phyloP scores from a whole-genome alignment of 64 coral and sea anemone species.

The Actinia equina region DNA sequence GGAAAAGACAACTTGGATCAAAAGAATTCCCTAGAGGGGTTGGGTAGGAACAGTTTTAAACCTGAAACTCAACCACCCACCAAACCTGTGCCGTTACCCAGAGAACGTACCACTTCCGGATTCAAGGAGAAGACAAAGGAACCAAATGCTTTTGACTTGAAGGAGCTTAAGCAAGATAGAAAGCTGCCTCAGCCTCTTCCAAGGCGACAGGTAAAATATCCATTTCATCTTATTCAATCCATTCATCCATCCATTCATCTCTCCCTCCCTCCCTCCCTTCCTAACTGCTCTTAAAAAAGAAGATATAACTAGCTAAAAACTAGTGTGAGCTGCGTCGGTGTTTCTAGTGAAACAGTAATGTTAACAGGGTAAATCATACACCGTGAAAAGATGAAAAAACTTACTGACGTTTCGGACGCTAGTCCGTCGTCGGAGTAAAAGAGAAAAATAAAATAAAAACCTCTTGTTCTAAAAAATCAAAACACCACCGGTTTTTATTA shows the following conservation, averaged over 20 bases:
- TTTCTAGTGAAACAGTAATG: too few relatives aligned
- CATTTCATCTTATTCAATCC: not conserved
- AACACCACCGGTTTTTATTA: not conserved
- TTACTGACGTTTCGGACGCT: too few relatives aligned
- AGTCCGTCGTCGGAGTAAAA: too few relatives aligned
- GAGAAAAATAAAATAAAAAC: too few relatives aligned
- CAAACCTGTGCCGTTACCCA: not conserved
- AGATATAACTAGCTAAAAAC: too few relatives aligned
- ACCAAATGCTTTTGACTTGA: not conserved
- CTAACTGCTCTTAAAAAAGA: too few relatives aligned
- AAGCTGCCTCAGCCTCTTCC: conserved; percentile 15
- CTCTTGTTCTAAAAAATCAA: too few relatives aligned
- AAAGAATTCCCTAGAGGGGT: not conserved
- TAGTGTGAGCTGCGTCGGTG: too few relatives aligned
- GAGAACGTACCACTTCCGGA: not conserved
- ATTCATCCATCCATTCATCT: not conserved
- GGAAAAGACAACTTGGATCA: not conserved
- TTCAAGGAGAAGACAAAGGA: not conserved
- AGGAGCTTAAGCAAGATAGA: not conserved
- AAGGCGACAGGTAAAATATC: not conserved
- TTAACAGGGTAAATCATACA: too few relatives aligned
- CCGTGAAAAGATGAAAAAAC: too few relatives aligned
- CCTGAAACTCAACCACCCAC: not conserved
- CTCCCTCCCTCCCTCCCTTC: too few relatives aligned
- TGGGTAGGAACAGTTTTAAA: not conserved